Conservation (phyloP, 2,797 vertebrate genomes). For the Allobates femoralis region DNA sequence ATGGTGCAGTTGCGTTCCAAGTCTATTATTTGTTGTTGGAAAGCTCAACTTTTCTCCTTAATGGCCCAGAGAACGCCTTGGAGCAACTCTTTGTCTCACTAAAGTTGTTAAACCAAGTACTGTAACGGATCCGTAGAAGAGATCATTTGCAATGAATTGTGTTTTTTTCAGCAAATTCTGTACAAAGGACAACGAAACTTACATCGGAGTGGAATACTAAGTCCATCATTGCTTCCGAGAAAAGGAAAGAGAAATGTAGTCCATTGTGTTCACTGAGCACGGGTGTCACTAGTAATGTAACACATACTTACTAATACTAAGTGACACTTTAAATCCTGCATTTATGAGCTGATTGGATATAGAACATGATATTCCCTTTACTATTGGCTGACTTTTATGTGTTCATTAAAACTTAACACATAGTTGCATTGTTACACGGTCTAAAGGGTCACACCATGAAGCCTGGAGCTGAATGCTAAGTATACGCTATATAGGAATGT, state of each 20-base stretch:
- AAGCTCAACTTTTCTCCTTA: conserved; percentile 59
- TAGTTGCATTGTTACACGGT: neutral
- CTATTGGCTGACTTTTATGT: neutral
- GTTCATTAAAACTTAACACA: neutral
- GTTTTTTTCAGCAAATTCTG: conserved; percentile 42
- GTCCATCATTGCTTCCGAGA: conserved; percentile 37
- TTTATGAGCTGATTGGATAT: neutral
- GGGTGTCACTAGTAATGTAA: conserved; percentile 38
- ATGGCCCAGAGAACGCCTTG: conserved; percentile 56
- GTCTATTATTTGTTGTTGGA: conserved; percentile 61
- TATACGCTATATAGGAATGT: neutral
- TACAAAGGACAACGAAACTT: conserved; percentile 56
- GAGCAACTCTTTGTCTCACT: conserved; percentile 62
- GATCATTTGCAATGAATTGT: conserved; percentile 62
- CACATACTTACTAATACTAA: conserved; percentile 34
- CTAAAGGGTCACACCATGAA: conserved; percentile 6
- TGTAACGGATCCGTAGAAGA: conserved; percentile 59
- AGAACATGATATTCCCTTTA: neutral
- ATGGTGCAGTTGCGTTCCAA: conserved; percentile 58
- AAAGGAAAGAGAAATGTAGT: conserved; percentile 31
- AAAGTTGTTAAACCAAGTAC: conserved; percentile 64
- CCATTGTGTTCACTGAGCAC: conserved; percentile 9
- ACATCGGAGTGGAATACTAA: conserved; percentile 54
- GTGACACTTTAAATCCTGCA: conserved; percentile 5
- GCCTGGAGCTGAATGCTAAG: conserved; percentile 19